Evolutionary conservation across 2,113 vertebrate species (phyloP), one percentile per base, ranked within the genome.

Genomic region (Puntigrus tetrazona): DNA sequence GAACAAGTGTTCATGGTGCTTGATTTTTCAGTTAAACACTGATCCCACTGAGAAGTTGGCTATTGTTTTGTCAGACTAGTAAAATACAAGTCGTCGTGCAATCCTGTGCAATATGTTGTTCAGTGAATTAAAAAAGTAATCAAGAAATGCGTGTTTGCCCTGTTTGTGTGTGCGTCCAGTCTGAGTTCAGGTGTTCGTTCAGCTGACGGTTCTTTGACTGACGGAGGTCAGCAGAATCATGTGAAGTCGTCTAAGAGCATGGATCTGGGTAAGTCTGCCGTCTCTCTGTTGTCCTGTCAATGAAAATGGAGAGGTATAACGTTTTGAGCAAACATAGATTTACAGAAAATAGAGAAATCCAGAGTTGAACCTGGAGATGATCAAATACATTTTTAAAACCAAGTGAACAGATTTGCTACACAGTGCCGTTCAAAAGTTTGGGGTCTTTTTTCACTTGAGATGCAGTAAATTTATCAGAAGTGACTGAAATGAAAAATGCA

Each of bases 211-310:
- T 83, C 83, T 63, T 65, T 80, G 69, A 83, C n/a, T 13, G 81
- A 73, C 22, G 79, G 47, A 38, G 31, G 31, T 59, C 65, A 52
- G 47, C 88, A 94, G 91, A 95, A 96, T 91, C 96, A 96, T 87
- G 92, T 98, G 61, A 98, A 98, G 93, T 94, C 96, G 70, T 99
- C 97, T 2, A 98, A 97, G 92, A 99, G 98, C 95, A 98, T 99
- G 97, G 97, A 99, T 92, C 94, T 97, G 76, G 97, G 98, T 98
- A 96, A 96, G 96, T 89, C 5, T 73, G n/a, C 2, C 0, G 43
- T 43, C 10, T 73, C 38, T 73, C 18, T 41, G 34, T 4, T 3
- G 20, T 36, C 52, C 31, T 16, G 13, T 52, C 4, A 9, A 29
- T 22, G 22, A 22, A 52, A 55, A 55, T 34, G 27, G 2, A 29